These are phyloP conservation scores for Prosapia bicincta DNA, from an alignment of 2,888 invertebrate species.

Conservation along the genomic window DNA sequence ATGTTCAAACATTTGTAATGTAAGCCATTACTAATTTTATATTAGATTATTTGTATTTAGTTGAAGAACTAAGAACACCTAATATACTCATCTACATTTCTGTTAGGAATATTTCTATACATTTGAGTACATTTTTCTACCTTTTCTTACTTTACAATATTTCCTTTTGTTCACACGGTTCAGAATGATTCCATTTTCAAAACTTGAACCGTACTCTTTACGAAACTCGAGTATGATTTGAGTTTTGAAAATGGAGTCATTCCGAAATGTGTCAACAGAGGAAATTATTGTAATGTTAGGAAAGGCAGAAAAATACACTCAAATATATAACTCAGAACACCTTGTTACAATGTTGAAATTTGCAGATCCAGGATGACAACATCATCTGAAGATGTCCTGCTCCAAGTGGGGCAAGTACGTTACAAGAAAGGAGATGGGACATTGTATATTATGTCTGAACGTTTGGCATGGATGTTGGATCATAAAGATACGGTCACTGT, in stretches of 20 bases:
- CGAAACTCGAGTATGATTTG: not conserved
- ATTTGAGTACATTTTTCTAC: too few species aligned
- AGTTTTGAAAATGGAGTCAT: too few species aligned
- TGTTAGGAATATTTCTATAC: too few species aligned
- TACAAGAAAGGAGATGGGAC: conserved; percentile 97
- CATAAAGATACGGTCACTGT: conserved; percentile 89
- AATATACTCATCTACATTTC: too few species aligned
- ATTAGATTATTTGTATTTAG: too few species aligned
- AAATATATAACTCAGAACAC: not conserved
- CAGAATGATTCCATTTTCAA: too few species aligned
- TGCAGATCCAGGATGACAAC: conserved; percentile 44
- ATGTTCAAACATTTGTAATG: too few species aligned
- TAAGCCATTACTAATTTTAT: too few species aligned
- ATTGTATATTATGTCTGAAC: conserved; percentile 91
- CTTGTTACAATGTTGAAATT: not conserved
- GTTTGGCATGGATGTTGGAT: conserved; percentile 95
- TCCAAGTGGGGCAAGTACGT: conserved; percentile 88
- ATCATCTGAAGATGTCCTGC: conserved; percentile 90
- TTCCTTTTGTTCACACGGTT: too few species aligned
- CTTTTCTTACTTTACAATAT: too few species aligned
- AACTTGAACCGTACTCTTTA: not conserved
- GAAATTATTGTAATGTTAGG: too few species aligned
- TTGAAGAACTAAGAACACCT: not conserved
- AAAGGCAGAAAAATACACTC: not conserved
- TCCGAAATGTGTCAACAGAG: too few species aligned